A percentile compares a stretch with the other conserved stretches of the same genome.
Evolutionary conservation across 2,797 vertebrate species (phyloP).

Genomic region (Gambusia yucatana): DNA sequence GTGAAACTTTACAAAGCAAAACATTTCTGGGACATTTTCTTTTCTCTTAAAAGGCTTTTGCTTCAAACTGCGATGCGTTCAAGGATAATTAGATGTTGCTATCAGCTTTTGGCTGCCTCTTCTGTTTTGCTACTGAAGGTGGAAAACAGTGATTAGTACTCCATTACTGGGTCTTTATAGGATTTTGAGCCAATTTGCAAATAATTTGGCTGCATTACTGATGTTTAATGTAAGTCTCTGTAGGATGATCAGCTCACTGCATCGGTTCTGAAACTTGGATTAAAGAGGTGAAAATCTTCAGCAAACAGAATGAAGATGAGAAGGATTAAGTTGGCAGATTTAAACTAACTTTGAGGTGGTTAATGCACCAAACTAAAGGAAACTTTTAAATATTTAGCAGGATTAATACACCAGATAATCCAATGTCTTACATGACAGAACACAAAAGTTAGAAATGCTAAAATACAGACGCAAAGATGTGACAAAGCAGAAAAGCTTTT

Average conservation of each 20-base stretch:
- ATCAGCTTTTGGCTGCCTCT: slow-evolving; percentile 30
- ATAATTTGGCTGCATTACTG: slow-evolving; percentile 34
- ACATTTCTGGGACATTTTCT: not conserved
- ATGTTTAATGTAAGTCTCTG: slow-evolving; percentile 16
- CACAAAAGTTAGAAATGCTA: not conserved
- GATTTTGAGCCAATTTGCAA: slow-evolving; percentile 40
- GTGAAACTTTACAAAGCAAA: not conserved
- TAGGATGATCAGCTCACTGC: slow-evolving; percentile 4
- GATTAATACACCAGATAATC: not conserved
- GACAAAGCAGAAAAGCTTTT: not conserved
- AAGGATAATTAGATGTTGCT: slow-evolving; percentile 38
- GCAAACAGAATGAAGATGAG: not conserved
- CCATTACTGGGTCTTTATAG: slow-evolving; percentile 1
- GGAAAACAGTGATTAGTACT: slow-evolving; percentile 7
- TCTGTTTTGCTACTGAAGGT: slow-evolving; percentile 21
- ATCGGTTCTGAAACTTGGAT: not conserved
- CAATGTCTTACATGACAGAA: no score
- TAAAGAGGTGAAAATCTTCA: not conserved
- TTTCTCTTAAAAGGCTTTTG: not conserved
- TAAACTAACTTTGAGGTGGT: not conserved
- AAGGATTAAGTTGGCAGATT: not conserved
- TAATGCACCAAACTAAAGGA: not conserved
- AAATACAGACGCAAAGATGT: not conserved
- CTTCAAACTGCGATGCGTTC: slow-evolving; percentile 8
- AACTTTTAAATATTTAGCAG: not conserved